Evolutionary conservation across 2,888 invertebrate genomes (phyloP), one percentile per base, ranked within the genome.

Genomic region (Dioctria rufipes): DNA sequence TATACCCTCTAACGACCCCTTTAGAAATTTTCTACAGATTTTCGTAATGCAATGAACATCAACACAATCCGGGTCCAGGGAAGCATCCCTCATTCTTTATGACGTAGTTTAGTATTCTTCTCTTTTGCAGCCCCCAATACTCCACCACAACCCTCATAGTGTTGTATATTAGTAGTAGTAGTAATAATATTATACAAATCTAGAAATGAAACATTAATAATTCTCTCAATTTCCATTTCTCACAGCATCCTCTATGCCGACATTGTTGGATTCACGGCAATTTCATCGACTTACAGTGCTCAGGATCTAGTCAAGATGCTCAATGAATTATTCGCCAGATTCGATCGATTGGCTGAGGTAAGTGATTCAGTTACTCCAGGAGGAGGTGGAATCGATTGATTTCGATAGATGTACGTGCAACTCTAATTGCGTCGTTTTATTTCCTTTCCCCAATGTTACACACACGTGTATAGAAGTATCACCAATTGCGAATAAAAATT

Each of bases 221-320:
- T 25, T 25, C 2, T 25, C 25, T 25, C 25, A 25, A n/a, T 25
- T 25, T 25, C 25, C 25, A 25, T 25, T 25, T 25, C 25, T 60
- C 5, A 43, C 91, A 97, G 97, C 90, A 98, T 98, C 88, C 92
- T 98, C 83, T 98, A 98, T 90, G 98, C 98, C 42, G 98, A 98
- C 90, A 98, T 98, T 88, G 98, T 98, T 78, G 98, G 98, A 78
- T 98, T 98, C 89, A 98, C 98, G 4, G 97, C 97, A 78, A 96
- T 98, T 85, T 97, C 97, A 3, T 97, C 97, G 13, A 96, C 97
- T 5, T 97, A 97, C 90, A 96, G 97, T 79, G 98, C 98, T 71
- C 96, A 97, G 88, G 98, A 98, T 89, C 92, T 98, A 84, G 98
- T 98, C 79, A 96, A 96, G 90, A 96, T 98, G 90, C 92, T 98